Evolutionary conservation across 1,140 invertebrate species (phyloP), one percentile per base, ranked within the genome.

Genomic region (Drepana arcuata): DNA sequence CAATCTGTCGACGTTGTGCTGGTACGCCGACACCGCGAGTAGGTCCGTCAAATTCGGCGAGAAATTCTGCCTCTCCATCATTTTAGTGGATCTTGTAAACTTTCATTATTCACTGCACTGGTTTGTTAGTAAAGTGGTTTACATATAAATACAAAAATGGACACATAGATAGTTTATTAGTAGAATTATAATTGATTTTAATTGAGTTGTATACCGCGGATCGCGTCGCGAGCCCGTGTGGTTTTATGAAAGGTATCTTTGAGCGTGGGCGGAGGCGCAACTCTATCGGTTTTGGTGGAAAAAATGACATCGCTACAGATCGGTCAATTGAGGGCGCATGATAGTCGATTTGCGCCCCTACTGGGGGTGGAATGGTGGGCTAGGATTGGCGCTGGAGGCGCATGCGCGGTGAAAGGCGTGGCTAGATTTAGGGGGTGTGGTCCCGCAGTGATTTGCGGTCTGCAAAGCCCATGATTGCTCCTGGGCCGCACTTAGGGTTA

Each of bases 381-480:
- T 38, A 7, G 29, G 50, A 80, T 78, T 80, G 77, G 71, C 18
- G 15, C 16, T 24, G 2, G 6, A n/a, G 5, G 51, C 75, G 75
- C 73, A 67, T 36, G 41, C 18, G 14, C 24, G n/a, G n/a, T n/a
- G 23, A 7, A 16, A 48, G 75, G 63, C 63, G 75, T 45, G 50
- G 53, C 51, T 60, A 50, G 59, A 64, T 67, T 65, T 60, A 44
- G 59, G 59, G 66, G 75, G 73, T 66, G 71, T 71, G 71, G 65
- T 69, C 44, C 49, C 38, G 46, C 67, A 51, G 69, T 77, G 75
- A 80, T 80, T 78, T 80, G 75, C 69, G 72, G 75, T 80, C 60
- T 49, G 27, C 28, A 34, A 66, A 62, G 60, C 65, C 68, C 77
- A 75, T 80, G 71, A 80, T 80, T 78, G 71, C 55, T 13, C n/a